A percentile compares a stretch with the other conserved stretches of the same genome.
phyloP scores from a whole-genome alignment of 2,888 invertebrate genomes.

The Hemithea aestivaria region DNA sequence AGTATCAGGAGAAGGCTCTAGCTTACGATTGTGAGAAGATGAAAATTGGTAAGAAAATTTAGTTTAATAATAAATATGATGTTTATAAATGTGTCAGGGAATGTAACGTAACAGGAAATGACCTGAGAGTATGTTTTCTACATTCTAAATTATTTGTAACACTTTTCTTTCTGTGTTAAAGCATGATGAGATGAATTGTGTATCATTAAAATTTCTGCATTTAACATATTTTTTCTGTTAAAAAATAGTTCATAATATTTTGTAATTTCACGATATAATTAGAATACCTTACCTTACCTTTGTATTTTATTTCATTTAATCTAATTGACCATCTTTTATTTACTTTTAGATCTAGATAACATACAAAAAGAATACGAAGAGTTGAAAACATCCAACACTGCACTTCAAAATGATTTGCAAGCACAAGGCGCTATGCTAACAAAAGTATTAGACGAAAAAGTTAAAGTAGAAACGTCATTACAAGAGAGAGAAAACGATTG shows the following conservation, averaged over 20 bases:
- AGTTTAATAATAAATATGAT: background rate
- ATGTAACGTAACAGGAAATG: no score
- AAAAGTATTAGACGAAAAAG: conserved; percentile 26
- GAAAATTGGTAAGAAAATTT: conserved; percentile 36
- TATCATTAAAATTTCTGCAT: no score
- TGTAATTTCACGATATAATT: no score
- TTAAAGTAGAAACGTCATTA: conserved; percentile 30
- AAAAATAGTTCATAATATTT: no score
- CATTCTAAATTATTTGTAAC: no score
- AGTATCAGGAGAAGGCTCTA: conserved; percentile 30
- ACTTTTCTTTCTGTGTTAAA: no score
- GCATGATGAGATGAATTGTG: no score
- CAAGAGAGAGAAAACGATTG: conserved; percentile 37
- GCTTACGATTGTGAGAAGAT: conserved; percentile 25
- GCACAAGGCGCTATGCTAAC: conserved; percentile 25
- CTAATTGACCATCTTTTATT: conserved; percentile 14
- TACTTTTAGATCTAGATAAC: conserved; percentile 31
- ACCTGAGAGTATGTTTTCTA: no score
- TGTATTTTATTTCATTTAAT: no score
- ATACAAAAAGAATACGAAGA: conserved; percentile 34
- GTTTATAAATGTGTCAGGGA: no score
- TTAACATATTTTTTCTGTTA: no score
- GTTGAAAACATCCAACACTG: conserved; percentile 27
- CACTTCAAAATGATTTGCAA: conserved; percentile 25
- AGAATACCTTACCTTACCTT: no score